phyloP scores from a whole-genome alignment of 2,113 vertebrate genomes.

The Aptenodytes forsteri region DNA sequence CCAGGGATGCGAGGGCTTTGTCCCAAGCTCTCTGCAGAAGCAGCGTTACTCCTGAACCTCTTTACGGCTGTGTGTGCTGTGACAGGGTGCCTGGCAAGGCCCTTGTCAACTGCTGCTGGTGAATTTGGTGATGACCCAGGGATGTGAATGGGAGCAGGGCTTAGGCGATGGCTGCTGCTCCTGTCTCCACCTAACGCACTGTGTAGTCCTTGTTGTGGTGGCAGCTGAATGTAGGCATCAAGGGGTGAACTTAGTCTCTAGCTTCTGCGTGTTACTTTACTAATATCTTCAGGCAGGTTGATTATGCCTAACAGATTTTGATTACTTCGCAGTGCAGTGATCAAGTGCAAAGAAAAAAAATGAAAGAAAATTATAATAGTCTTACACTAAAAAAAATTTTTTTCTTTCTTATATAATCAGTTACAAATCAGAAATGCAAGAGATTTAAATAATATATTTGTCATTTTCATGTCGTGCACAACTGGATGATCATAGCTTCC shows the following conservation, averaged over 20 bases:
- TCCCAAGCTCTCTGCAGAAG: not conserved
- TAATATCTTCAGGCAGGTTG: not conserved
- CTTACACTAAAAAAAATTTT: not conserved
- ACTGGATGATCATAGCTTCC: not conserved
- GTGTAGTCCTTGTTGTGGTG: accelerated
- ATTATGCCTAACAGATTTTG: not conserved
- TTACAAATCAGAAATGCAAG: not conserved
- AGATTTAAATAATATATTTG: not conserved
- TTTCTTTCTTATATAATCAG: not conserved
- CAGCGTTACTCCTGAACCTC: not conserved
- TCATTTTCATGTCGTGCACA: not conserved
- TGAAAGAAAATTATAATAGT: not conserved
- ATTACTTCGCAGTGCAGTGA: not conserved
- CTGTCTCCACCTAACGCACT: not conserved
- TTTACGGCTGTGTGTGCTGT: accelerated
- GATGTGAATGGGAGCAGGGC: not conserved
- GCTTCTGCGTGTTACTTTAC: not conserved
- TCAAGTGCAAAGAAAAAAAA: not conserved
- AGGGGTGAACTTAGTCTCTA: not conserved
- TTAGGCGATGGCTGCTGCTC: not conserved
- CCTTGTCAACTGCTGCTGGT: not conserved
- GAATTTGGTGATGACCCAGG: not conserved
- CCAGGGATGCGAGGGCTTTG: not conserved
- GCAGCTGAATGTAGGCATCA: not conserved
- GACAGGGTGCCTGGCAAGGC: not conserved